Percentiles rank a stretch among this genome's conserved stretches.
Evolutionary conservation across 2,113 vertebrate genomes (phyloP).

Genomic region (Calidris pugnax): DNA sequence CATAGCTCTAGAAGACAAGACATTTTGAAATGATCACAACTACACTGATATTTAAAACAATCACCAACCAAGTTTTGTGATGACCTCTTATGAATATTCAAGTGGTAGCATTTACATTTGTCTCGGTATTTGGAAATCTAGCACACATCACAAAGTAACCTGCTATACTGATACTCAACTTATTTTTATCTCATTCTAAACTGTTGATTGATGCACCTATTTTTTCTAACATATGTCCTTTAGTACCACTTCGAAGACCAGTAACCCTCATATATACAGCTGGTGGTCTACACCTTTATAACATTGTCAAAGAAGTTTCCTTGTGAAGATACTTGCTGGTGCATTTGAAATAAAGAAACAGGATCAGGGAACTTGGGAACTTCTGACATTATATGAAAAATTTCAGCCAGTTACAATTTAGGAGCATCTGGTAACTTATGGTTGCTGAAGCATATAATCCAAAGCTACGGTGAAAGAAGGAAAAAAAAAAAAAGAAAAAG

Average conservation of each 20-base stretch:
- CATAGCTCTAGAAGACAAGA: slow-evolving; percentile 81
- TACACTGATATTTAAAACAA: background rate
- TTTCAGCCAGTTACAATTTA: background rate
- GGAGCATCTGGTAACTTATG: background rate
- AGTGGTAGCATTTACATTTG: background rate
- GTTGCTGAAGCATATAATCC: background rate
- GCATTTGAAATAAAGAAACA: background rate
- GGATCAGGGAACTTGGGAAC: background rate
- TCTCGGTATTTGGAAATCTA: background rate
- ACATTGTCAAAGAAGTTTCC: background rate
- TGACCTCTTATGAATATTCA: background rate
- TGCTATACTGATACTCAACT: background rate
- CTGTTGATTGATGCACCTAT: background rate
- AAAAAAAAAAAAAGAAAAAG: background rate
- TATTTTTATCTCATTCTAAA: background rate
- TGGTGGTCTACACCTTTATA: background rate
- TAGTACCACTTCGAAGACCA: background rate
- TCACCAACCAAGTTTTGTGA: background rate
- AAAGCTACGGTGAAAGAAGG: background rate
- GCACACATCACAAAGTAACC: background rate
- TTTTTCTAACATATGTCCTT: background rate
- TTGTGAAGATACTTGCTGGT: background rate
- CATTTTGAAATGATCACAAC: background rate
- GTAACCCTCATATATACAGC: background rate
- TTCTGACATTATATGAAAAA: background rate